Evolutionary conservation across 2,113 vertebrate species (phyloP), one percentile per base, ranked within the genome.

Genomic region (Pantherophis guttatus): DNA sequence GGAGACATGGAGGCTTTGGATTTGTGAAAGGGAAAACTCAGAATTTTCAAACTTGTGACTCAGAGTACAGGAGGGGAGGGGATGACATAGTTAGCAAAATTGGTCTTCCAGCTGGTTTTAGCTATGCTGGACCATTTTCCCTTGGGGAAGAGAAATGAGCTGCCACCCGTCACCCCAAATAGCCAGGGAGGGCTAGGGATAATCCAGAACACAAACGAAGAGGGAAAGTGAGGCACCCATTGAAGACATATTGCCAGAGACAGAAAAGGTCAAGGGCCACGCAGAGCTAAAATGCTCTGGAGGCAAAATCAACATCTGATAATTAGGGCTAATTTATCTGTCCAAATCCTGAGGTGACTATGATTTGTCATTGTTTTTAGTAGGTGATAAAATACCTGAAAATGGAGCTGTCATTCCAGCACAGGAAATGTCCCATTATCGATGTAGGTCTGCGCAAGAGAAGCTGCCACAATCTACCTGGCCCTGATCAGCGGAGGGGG

Each of bases 321-420:
- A 96, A 96, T 97, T 96, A 96, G 95, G 94, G 94, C 92, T 94
- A 95, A 97, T 97, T 97, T 97, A 97, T 96, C 95, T 94, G 96
- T 94, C 94, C 95, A 91, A 96, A 96, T 96, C 96, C 94, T 55
- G 81, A 93, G 96, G 93, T 96, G 95, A 94, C 91, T 26, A 81
- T 52, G 90, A 75, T 95, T 95, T 97, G 96, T 97, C 97, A 96
- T 96, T 96, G 94, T 96, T 96, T 96, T 93, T 94, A 93, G 94
- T 91, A 95, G 65, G 94, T 96, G 96, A 97, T 96, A 94, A 96
- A 97, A 86, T 94, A 94, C 95, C 54, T 85, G 95, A 95, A 94
- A 96, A 95, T 85, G 87, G 90, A 95, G 92, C 95, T 96, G 93
- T 94, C 0, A 0, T 95, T 94, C 93, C 90, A 93, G 85, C 93